phyloP scores from a whole-genome alignment of 1,140 invertebrate genomes.

The Drosophila lacertosa region DNA sequence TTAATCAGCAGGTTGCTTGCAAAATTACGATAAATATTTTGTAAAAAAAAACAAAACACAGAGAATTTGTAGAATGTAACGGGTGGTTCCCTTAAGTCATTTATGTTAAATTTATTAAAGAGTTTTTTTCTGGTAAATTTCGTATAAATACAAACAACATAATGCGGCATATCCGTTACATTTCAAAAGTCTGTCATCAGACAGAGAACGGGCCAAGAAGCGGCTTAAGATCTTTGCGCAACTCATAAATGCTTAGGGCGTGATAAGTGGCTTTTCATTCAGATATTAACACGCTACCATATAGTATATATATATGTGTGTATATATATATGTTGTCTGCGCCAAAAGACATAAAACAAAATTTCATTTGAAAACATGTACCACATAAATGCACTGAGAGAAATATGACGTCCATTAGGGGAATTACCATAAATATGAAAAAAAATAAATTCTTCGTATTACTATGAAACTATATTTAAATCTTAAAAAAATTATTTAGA shows the following conservation, averaged over 20 bases:
- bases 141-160: constrained; percentile 34
- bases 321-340: constrained; percentile 14
- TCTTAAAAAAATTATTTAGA: too few relatives aligned
- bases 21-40: constrained; percentile 1
- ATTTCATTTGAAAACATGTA: constrained; percentile 17
- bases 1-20: constrained; percentile 5
- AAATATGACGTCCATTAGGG: too few relatives aligned
- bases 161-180: constrained; percentile 73
- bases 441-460: too few relatives aligned
- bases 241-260: constrained; percentile 55
- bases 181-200: constrained; percentile 8
- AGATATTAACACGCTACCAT: constrained; percentile 55
- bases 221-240: constrained; percentile 71
- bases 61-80: background rate
- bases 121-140: background rate
- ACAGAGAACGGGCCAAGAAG: constrained; percentile 63
- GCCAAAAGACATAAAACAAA: constrained; percentile 54
- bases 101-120: background rate
- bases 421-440: background rate
- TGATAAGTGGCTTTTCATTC: constrained; percentile 80
- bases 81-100: too few relatives aligned
- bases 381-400: background rate
- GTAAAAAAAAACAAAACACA: background rate
- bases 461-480: too few relatives aligned
- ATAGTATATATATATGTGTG: background rate